These are phyloP conservation scores for Aplysina aerophoba DNA, from an alignment of 37 sponge, comb jelly and placozoan genomes.

Conservation along the genomic window DNA sequence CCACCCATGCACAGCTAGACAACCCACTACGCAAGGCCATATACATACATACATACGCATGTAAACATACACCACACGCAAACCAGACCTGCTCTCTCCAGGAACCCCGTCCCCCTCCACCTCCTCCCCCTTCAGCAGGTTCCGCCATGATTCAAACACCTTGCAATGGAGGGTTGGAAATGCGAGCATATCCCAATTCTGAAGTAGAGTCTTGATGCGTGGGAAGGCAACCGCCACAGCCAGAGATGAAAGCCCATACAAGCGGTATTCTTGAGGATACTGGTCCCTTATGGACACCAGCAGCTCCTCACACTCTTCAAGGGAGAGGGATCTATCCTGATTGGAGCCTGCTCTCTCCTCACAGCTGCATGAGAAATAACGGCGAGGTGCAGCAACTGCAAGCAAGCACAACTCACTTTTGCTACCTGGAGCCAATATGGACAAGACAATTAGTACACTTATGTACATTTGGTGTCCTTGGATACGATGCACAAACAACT, in stretches of 20 bases:
- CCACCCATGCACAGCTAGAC: too few species aligned
- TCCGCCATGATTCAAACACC: constrained; percentile 58
- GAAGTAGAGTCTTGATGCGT: constrained; percentile 41
- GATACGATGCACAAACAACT: too few species aligned
- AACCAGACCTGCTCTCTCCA: constrained; percentile 13
- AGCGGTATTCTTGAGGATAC: constrained; percentile 78
- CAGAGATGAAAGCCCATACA: constrained; percentile 71
- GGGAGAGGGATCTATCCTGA: constrained; percentile 45
- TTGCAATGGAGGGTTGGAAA: constrained; percentile 33
- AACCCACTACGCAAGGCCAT: too few species aligned
- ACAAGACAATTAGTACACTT: too few species aligned
- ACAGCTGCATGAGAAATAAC: constrained; percentile 20
- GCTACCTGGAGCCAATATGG: too few species aligned
- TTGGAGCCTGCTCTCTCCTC: not conserved
- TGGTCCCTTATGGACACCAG: constrained; percentile 61
- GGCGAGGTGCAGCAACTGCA: too few species aligned
- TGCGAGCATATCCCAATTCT: constrained; percentile 61
- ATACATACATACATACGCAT: not conserved
- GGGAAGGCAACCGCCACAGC: constrained; percentile 85
- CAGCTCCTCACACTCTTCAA: constrained; percentile 81
- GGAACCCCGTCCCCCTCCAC: not conserved
- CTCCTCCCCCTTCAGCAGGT: constrained; percentile 52
- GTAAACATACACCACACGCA: not conserved
- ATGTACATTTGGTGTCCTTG: too few species aligned
- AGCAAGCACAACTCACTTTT: too few species aligned